Conservation (phyloP, 2,797 vertebrate species). For the Poliocrania exsul region DNA sequence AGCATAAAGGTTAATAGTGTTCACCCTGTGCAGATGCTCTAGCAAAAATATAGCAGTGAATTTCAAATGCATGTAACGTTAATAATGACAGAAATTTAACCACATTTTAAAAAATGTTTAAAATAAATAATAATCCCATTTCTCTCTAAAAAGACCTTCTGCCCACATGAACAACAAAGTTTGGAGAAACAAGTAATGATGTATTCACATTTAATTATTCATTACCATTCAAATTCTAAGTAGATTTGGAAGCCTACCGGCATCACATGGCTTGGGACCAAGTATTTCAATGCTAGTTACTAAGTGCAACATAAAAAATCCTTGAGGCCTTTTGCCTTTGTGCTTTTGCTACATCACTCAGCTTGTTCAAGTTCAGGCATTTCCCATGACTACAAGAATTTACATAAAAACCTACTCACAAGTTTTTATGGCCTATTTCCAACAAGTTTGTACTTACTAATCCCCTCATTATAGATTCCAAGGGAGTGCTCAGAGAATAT, state of each 20-base stretch:
- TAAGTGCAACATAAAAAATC: constrained; percentile 28
- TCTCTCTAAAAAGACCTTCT: neutral
- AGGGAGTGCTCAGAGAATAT: neutral
- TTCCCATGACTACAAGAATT: constrained; percentile 27
- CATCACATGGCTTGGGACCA: neutral
- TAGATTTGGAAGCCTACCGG: neutral
- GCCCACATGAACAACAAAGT: neutral
- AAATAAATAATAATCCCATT: neutral
- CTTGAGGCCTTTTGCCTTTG: neutral
- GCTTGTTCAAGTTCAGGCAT: constrained; percentile 30
- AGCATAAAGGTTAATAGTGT: neutral
- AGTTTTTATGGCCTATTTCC: constrained; percentile 6
- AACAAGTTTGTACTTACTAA: constrained; percentile 3
- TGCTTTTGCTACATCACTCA: neutral
- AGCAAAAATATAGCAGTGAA: neutral
- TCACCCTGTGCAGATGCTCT: neutral
- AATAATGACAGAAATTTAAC: neutral
- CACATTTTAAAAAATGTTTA: neutral
- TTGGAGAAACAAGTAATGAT: neutral
- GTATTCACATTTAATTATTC: neutral
- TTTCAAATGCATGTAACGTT: neutral
- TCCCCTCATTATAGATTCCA: constrained; percentile 12
- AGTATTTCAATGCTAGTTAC: constrained; percentile 19
- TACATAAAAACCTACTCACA: neutral
- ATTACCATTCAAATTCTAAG: neutral